Base-by-base conservation (phyloP, 2,113 vertebrate genomes). In the Labeo rohita region DNA sequence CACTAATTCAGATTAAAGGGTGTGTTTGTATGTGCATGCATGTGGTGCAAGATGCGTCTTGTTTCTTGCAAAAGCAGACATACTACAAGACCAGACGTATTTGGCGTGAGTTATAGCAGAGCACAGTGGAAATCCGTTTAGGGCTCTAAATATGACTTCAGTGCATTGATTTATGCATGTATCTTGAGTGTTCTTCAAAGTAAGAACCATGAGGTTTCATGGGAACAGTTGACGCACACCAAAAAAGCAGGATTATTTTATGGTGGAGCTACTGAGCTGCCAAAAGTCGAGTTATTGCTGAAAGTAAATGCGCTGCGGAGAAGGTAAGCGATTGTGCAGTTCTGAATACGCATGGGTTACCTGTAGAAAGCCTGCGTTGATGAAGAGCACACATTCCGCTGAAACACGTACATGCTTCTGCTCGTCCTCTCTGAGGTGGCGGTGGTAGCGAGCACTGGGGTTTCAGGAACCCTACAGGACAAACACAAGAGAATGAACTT, bases 371-470 rank as follows among this genome's bases (percentile, higher is more conserved):
- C 84, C 95, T 92, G 18, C 95, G 93, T 89, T 96, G 95, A 89
- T 96, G 95, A 52, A 96, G 94, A 72, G 86, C 92, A 88, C 95
- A 96, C 92, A 95, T 90, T 77, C 95, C 95, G 1, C 90, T 96
- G 92, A 95, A 95, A 87, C 95, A 96, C 89, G 95, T 93, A 90
- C 95, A 96, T 1, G 68, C 91, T 6, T 96, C 95, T 10, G 88
- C 90, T 0, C 95, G 93, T 23, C 93, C 94, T 92, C 95, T 92
- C 87, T 95, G 94, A 91, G 94, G 92, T 49, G 94, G 94, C 61
- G 94, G 92, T 76, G 95, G 93, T 92, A 96, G 77, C 12, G 95
- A 95, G 92, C 95, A 96, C 95, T 95, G 95, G 92, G 95, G 95
- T 91, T 96, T 96, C 91, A 96, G 90, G 91, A 96, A 96, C 93